Percentiles rank a stretch among this genome's conserved stretches.
phyloP scores from a whole-genome alignment of 2,113 vertebrate genomes.

The Pyxicephalus adspersus region DNA sequence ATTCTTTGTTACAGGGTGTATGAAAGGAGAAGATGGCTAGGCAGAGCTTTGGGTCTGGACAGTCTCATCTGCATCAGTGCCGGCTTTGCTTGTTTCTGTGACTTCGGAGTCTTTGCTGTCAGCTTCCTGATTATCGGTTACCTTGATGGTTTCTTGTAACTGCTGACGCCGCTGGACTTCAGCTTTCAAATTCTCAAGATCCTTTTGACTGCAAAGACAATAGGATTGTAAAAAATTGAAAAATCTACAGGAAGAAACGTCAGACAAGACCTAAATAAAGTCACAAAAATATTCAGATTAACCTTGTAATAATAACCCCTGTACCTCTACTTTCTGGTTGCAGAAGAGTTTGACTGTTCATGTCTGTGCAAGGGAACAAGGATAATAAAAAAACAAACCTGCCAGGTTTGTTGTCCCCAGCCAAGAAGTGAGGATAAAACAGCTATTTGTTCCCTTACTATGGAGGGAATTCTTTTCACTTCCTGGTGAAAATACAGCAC shows the following conservation, averaged over 20 bases:
- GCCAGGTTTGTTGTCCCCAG: too few species aligned
- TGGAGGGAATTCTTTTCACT: too few species aligned
- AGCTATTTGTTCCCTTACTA: too few species aligned
- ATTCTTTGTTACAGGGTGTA: background rate
- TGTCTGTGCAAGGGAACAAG: too few species aligned
- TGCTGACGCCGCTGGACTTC: constrained; percentile 94
- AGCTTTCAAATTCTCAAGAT: constrained; percentile 95
- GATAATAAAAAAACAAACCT: too few species aligned
- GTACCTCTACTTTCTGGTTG: too few species aligned
- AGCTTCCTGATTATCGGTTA: constrained; percentile 71
- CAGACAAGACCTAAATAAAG: background rate
- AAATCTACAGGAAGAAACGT: too few species aligned
- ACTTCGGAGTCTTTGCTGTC: constrained; percentile 70
- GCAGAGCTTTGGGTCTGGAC: constrained; percentile 63
- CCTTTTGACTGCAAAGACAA: constrained; percentile 85
- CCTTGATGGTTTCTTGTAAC: constrained; percentile 85
- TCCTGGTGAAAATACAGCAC: too few species aligned
- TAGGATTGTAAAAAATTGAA: background rate
- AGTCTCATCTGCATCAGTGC: constrained; percentile 60
- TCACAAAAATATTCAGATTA: too few species aligned
- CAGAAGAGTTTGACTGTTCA: too few species aligned
- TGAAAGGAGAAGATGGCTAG: constrained; percentile 52
- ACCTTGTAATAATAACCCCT: too few species aligned
- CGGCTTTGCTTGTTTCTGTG: constrained; percentile 45
- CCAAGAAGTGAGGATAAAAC: too few species aligned